Base-by-base conservation (phyloP, 1,140 invertebrate genomes). In the Cherax destructor region DNA sequence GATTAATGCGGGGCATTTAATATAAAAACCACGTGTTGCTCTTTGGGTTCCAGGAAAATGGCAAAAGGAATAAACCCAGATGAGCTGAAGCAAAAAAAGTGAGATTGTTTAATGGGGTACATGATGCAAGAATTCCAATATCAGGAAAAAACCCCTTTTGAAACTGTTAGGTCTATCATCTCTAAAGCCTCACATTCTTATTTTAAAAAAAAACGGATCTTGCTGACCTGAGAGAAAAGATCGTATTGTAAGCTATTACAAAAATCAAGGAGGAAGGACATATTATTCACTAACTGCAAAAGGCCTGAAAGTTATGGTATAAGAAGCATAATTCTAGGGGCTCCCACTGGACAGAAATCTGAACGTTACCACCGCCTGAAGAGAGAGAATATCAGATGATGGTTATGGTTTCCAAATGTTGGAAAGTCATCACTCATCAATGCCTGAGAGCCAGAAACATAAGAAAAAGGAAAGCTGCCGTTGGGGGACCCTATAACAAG, bases 381-480 rank as follows among this genome's bases (percentile, higher is more conserved):
- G 95, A 95, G 85, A 94, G 95, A 77, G 97, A 98, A 76, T 97
- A 95, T 94, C 96, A 96, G 94, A 95, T 99, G 1, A 98, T 99
- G 97, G 96, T 99, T 0, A 98, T 99, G 99, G 7, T 97, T 99
- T 11, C 99, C 99, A 0, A 99, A 99, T 96, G 98, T 99, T 59
- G 99, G 99, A 24, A 99, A 99, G 95, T 99, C 99, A 18, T 99
- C 98, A 0, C 94, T 99, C 5, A 98, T 99, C 5, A 99, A 99
- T 95, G 95, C 96, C 94, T 99, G 30, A 95, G 99, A 92, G 97
- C 96, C 93, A 96, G 94, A 50, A 95, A 98, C 94, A 95, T 98
- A n/a, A 95, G 95, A 13, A 97, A 96, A 95, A 95, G 95, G 94
- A 94, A 93, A 86, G 97, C 97, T 0, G 95, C 97, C 7, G 98